phyloP scores from a whole-genome alignment of 2,113 vertebrate genomes.

The Alectura lathami region DNA sequence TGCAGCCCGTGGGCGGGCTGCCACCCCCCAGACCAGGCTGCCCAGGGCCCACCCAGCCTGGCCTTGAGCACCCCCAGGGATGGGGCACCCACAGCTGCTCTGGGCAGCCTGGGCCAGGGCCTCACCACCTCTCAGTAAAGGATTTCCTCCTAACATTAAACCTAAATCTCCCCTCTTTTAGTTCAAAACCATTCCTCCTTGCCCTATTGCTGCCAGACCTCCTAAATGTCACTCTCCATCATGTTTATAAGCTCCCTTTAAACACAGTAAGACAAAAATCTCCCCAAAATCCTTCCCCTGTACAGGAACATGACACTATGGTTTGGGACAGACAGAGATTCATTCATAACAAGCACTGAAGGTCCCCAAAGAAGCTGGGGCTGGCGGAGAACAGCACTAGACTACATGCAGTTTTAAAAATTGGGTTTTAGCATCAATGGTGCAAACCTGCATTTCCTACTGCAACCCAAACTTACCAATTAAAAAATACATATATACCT shows the following conservation, averaged over 20 bases:
- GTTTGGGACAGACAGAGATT: neutral
- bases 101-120: too few relatives aligned
- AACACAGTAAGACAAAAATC: neutral
- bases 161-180: neutral
- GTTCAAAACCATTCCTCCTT: neutral
- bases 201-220: neutral
- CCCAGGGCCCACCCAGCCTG: too few relatives aligned
- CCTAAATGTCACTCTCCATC: neutral
- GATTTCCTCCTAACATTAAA: neutral
- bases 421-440: too few relatives aligned
- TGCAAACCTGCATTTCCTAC: neutral
- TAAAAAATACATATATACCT: neutral
- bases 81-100: too few relatives aligned
- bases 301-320: neutral
- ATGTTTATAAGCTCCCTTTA: neutral
- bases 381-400: neutral
- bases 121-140: too few relatives aligned
- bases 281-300: neutral
- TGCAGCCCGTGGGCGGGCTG: too few relatives aligned
- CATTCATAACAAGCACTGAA: rapidly evolving
- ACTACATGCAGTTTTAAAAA: neutral
- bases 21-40: too few relatives aligned
- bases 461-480: neutral
- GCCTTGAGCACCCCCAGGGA: too few relatives aligned
- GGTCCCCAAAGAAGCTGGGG: neutral